Percentiles rank a stretch among this genome's conserved stretches.
Conservation (phyloP, 2,797 vertebrate species). For the Microctenopoma lineatum region DNA sequence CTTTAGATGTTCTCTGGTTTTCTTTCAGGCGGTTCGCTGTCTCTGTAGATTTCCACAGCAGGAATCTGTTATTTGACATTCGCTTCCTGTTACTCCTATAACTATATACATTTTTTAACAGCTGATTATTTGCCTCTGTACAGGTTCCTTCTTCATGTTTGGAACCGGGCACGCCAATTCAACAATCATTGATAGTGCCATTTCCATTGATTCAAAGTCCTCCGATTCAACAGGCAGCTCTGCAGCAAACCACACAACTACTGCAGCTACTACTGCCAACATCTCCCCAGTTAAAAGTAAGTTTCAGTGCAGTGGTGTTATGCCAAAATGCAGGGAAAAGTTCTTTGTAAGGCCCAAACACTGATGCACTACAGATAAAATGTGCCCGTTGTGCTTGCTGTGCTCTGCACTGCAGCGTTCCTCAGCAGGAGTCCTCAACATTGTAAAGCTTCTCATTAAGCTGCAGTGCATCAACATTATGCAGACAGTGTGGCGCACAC, state of each 20-base stretch:
- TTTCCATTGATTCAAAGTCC: slow-evolving; percentile 33
- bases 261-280: slow-evolving; percentile 37
- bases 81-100: not conserved
- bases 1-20: not conserved
- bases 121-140: slow-evolving; percentile 9
- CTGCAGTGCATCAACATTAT: slow-evolving; percentile 30
- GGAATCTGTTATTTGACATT: not conserved
- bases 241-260: slow-evolving; percentile 19
- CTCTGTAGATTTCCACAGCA: not conserved
- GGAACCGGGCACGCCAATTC: slow-evolving; percentile 67
- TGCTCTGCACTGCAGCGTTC: slow-evolving; percentile 10
- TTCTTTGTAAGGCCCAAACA: not conserved
- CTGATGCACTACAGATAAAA: slow-evolving; percentile 9
- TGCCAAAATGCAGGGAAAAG: not conserved
- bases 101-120: not conserved
- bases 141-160: slow-evolving; percentile 76
- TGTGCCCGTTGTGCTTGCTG: slow-evolving; percentile 1
- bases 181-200: slow-evolving; percentile 44
- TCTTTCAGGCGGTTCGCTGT: not conserved
- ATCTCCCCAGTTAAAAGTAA: slow-evolving; percentile 76
- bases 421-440: slow-evolving; percentile 22
- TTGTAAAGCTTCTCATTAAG: slow-evolving; percentile 39
- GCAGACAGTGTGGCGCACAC: slow-evolving; percentile 53
- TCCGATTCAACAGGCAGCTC: slow-evolving; percentile 35
- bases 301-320: slow-evolving; percentile 14